These are phyloP conservation scores for Fistularia commersonii DNA, from an alignment of 2,797 vertebrate genomes.

Conservation along the genomic window DNA sequence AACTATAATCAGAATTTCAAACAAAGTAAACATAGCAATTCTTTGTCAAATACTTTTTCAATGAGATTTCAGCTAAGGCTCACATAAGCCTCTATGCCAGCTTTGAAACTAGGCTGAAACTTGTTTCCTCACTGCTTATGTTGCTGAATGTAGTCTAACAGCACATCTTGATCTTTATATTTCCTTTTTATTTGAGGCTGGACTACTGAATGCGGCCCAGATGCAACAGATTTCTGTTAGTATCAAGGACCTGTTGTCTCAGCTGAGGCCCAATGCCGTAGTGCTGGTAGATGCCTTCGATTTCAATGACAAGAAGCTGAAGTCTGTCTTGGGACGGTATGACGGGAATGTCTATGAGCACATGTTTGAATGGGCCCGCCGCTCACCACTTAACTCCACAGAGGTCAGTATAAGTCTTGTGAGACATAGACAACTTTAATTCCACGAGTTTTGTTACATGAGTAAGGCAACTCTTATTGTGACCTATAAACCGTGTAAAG, in stretches of 20 bases:
- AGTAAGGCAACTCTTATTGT: too few relatives aligned
- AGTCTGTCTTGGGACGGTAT: conserved; percentile 89
- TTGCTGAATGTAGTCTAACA: neutral
- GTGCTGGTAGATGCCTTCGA: conserved; percentile 92
- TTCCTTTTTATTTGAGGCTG: conserved; percentile 69
- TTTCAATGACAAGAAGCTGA: conserved; percentile 80
- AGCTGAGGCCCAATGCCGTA: conserved; percentile 85
- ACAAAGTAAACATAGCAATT: too few relatives aligned
- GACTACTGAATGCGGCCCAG: conserved; percentile 81
- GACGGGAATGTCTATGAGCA: conserved; percentile 95
- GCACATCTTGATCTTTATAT: conserved; percentile 1
- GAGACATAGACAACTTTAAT: too few relatives aligned
- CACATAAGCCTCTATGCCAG: neutral
- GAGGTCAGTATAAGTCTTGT: conserved; percentile 74
- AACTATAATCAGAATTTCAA: too few relatives aligned
- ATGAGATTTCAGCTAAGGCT: neutral
- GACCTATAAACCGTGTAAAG: too few relatives aligned
- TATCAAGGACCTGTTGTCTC: conserved; percentile 86
- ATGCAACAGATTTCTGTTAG: conserved; percentile 77
- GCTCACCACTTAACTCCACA: conserved; percentile 87
- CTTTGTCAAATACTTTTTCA: too few relatives aligned
- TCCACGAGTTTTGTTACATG: too few relatives aligned
- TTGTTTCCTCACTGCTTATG: neutral
- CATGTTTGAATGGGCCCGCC: conserved; percentile 94
- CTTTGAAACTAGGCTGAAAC: neutral